These are phyloP conservation scores for Miltochrista miniata DNA, from an alignment of 2,888 invertebrate species.

Conservation along the genomic window DNA sequence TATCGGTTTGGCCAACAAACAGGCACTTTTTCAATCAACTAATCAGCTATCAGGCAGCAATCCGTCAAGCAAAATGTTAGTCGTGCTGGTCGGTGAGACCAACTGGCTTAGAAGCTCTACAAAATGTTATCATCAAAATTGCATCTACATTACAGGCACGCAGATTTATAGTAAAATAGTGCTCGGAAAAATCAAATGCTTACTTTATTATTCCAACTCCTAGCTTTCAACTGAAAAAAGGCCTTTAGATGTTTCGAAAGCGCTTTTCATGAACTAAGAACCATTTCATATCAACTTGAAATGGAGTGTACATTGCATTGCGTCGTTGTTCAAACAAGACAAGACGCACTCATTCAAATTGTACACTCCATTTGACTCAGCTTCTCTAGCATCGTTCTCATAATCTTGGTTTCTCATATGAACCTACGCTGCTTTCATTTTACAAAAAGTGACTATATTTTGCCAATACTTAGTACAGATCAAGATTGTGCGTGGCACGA, in stretches of 20 bases:
- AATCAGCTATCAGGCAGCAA: too few relatives aligned
- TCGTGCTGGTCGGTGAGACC: too few relatives aligned
- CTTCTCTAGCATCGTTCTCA: conserved; percentile 53
- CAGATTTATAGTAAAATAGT: too few relatives aligned
- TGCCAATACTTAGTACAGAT: too few relatives aligned
- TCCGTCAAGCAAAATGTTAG: too few relatives aligned
- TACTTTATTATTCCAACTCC: conserved; percentile 65
- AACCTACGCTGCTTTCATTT: conserved; percentile 25
- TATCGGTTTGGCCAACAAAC: too few relatives aligned
- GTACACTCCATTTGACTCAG: conserved; percentile 61
- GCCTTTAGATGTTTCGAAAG: conserved; percentile 50
- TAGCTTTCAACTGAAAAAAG: conserved; percentile 57
- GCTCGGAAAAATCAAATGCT: conserved; percentile 63
- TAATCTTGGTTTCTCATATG: conserved; percentile 55
- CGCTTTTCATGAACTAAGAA: conserved; percentile 56
- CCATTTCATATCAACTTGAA: conserved; percentile 68
- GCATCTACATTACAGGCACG: too few relatives aligned
- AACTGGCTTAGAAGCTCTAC: too few relatives aligned
- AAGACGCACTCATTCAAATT: conserved; percentile 77
- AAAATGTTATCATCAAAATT: too few relatives aligned
- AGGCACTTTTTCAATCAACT: too few relatives aligned
- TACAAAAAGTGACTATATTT: too few relatives aligned
- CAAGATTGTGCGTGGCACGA: too few relatives aligned
- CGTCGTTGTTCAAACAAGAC: conserved; percentile 64
- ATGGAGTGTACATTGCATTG: conserved; percentile 67